phyloP scores from a whole-genome alignment of 1,140 invertebrate genomes.

The Drosophila suzukii region DNA sequence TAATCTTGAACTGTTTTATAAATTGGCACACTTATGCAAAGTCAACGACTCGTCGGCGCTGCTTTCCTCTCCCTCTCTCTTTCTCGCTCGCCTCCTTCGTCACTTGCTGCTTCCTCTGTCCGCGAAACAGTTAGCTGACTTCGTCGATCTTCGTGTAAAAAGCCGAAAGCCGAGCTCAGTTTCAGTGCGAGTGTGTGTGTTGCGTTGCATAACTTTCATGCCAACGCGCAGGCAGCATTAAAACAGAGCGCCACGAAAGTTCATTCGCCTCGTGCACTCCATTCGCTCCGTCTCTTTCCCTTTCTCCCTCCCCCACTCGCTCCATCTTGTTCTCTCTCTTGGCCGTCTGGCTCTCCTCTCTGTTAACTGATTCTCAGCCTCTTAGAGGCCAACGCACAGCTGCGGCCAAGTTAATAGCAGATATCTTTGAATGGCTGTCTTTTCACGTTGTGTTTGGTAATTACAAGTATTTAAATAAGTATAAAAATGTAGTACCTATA shows the following conservation, averaged over 20 bases:
- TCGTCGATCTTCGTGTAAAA: slow-evolving; percentile 37
- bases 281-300: slow-evolving; percentile 42
- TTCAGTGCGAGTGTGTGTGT: slow-evolving; percentile 42
- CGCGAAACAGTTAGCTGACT: slow-evolving; percentile 76
- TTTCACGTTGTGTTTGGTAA: too few species aligned
- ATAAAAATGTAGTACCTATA: too few species aligned
- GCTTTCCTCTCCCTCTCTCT: slow-evolving; percentile 25
- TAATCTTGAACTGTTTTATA: slow-evolving; percentile 64
- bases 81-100: slow-evolving; percentile 29
- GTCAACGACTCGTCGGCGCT: slow-evolving; percentile 70
- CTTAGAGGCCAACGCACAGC: slow-evolving; percentile 34
- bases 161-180: slow-evolving; percentile 69
- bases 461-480: too few species aligned
- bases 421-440: background rate
- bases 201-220: slow-evolving; percentile 82
- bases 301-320: slow-evolving; percentile 16
- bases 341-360: slow-evolving; percentile 44
- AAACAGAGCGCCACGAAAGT: slow-evolving; percentile 72
- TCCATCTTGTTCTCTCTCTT: slow-evolving; percentile 28
- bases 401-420: background rate
- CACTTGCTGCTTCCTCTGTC: slow-evolving; percentile 16
- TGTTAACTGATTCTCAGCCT: slow-evolving; percentile 28
- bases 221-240: slow-evolving; percentile 64
- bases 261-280: slow-evolving; percentile 84
- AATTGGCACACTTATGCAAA: slow-evolving; percentile 82